Conservation (phyloP, 2,797 vertebrate species). For the Chelonia mydas region DNA sequence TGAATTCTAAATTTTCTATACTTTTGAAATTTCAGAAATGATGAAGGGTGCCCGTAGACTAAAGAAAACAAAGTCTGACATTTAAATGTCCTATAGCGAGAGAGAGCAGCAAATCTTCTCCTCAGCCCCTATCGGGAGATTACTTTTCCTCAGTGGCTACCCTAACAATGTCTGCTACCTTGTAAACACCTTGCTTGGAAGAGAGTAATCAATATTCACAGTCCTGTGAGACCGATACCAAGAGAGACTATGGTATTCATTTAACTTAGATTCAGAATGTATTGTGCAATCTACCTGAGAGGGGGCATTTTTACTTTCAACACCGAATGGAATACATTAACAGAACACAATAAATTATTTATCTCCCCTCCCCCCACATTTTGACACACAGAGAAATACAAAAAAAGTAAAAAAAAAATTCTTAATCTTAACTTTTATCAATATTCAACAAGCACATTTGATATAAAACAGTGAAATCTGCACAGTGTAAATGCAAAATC, state of each 20-base stretch:
- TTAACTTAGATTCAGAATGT: not conserved
- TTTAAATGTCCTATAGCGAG: not conserved
- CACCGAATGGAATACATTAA: not conserved
- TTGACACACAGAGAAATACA: not conserved
- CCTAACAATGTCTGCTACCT: not conserved
- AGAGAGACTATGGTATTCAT: not conserved
- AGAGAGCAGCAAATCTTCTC: constrained; percentile 11
- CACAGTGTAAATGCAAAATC: not conserved
- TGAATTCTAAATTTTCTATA: not conserved
- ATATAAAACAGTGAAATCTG: not conserved
- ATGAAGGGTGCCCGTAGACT: not conserved
- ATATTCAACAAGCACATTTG: constrained; percentile 11
- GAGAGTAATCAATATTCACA: not conserved
- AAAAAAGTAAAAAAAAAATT: not conserved
- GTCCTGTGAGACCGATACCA: not conserved
- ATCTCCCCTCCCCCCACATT: not conserved
- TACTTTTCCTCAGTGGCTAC: not conserved
- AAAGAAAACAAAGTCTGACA: not conserved
- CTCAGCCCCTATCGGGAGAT: not conserved
- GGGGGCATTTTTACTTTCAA: not conserved
- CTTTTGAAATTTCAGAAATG: not conserved
- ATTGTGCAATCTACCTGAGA: not conserved
- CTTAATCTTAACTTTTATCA: not conserved
- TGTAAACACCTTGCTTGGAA: not conserved
- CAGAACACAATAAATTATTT: not conserved